Base-by-base conservation (phyloP, 2,888 invertebrate species). In the Trypoxylon attenuatum region DNA sequence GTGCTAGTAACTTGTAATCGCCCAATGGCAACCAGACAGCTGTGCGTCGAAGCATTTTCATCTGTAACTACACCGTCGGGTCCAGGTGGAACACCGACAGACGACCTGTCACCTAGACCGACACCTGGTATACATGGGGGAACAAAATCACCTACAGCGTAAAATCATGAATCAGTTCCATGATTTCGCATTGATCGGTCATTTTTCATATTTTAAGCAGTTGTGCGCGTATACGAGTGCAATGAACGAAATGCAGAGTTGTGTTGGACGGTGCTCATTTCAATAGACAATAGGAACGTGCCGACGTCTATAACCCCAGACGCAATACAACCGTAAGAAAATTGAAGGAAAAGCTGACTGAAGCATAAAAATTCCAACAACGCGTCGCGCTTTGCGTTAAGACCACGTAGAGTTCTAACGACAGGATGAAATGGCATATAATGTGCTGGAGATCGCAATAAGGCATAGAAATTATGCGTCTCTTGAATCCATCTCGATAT, bases 1-100 rank as follows among this genome's bases (percentile, higher is more conserved):
- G 98, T 97, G 50, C 97, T 98, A 52, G 98, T 96, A 67, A 97
- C 96, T 90, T 98, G 98, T 60, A 99, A 90, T 58, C 99, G 91
- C 33, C 99, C 99, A 82, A 99, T 99, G 62, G 98, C 99, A 50
- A 99, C 98, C 76, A 99, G 91, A 88, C 99, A 99, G 88, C 97
- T 98, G 87, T 98, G 96, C 38, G 95, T 94, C 15, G 92, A 90
- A 76, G 94, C 92, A 74, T 93, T 91, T 67, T 95, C 93, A 71
- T 95, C 94, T 52, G 93, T 93, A 45, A 92, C 88, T 25, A 88
- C 88, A 49, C 87, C 86, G 45, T 86, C 86, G 2, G 82, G 82
- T 41, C 84, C 83, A 54, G 79, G 92, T 89, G 94, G 96, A 81
- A 95, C 94, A 83, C 95, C 94, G n/a, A 76, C 73, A 23, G 74